Base-by-base conservation (phyloP, 2,113 vertebrate genomes). In the Collichthys lucidus region DNA sequence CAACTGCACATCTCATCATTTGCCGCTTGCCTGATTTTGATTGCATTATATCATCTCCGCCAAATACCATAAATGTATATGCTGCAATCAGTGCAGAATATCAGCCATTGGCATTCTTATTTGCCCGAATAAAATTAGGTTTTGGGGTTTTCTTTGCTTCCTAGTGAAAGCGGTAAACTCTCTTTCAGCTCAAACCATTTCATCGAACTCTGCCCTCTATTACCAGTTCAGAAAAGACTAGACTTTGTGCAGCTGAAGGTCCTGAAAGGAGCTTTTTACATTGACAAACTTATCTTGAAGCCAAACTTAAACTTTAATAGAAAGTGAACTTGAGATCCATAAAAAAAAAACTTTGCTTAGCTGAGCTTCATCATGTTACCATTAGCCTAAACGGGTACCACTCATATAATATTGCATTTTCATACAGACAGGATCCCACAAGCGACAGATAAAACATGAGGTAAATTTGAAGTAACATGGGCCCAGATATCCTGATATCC, bases 151-250 rank as follows among this genome's bases (percentile, higher is more conserved):
- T 57, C 68, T 57, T 73, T 44, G 40, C 40, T 29, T 60, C 26
- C 6, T 19, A 8, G 3, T 55, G 19, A 56, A 74, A 29, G 5
- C 22, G 5, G 4, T 20, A 50, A 62, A 56, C 12, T 49, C 15
- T 10, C 29, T 61, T 49, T 68, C 52, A 60, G 19, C 19, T 0
- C 14, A 40, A 40, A 17, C 66, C 35, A 60, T 77, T 66, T 50
- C 0, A 20, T 82, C 31, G 61, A 67, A 86, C 79, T 86, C 66
- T 79, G 71, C 70, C 62, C 63, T 47, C 75, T 56, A 71, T 74
- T 62, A 77, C 72, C 11, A 5, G 62, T 14, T 55, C 4, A 42
- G 19, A 56, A 77, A 66, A 29, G 53, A 72, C 44, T 44, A 0
- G 65, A 79, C 50, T 49, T 35, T 6, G 20, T 59, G 72, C 12